These are phyloP conservation scores for Colinus virginianus DNA, from an alignment of 2,113 vertebrate species.

Conservation along the genomic window DNA sequence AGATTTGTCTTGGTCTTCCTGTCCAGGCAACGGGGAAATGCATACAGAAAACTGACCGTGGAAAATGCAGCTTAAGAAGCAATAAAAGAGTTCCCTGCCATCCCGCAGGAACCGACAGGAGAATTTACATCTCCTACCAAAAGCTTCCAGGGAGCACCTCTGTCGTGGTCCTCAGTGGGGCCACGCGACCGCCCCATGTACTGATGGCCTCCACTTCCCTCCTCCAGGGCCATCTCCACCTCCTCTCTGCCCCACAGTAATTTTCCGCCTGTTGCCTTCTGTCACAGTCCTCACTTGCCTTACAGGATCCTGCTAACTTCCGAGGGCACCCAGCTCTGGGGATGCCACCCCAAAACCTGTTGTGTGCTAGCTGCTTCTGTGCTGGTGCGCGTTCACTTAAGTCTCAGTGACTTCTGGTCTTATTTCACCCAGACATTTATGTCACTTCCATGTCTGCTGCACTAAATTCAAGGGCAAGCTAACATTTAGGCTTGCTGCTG, in stretches of 20 bases:
- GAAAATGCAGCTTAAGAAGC: slow-evolving; percentile 62
- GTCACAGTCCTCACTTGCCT: not conserved
- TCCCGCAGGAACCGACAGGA: slow-evolving; percentile 6
- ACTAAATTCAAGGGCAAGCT: not conserved
- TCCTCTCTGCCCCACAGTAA: not conserved
- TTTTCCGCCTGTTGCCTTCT: not conserved
- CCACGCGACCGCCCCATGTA: not conserved
- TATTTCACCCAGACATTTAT: not conserved
- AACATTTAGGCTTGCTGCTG: accelerated
- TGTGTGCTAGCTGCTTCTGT: not conserved
- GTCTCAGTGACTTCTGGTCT: not conserved
- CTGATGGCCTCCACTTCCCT: not conserved
- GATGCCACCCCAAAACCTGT: not conserved
- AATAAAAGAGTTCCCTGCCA: slow-evolving; percentile 57
- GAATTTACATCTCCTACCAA: slow-evolving; percentile 5
- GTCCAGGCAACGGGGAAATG: not conserved
- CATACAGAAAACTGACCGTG: slow-evolving; percentile 48
- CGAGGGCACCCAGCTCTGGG: not conserved
- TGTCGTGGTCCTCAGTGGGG: not conserved
- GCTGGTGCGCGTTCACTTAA: not conserved
- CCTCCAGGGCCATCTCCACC: not conserved
- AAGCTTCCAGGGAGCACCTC: not conserved
- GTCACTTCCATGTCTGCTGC: not conserved
- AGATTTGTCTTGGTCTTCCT: slow-evolving; percentile 53
- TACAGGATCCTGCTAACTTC: not conserved